Base-by-base conservation (phyloP, 2,113 vertebrate species). In the Columba livia region DNA sequence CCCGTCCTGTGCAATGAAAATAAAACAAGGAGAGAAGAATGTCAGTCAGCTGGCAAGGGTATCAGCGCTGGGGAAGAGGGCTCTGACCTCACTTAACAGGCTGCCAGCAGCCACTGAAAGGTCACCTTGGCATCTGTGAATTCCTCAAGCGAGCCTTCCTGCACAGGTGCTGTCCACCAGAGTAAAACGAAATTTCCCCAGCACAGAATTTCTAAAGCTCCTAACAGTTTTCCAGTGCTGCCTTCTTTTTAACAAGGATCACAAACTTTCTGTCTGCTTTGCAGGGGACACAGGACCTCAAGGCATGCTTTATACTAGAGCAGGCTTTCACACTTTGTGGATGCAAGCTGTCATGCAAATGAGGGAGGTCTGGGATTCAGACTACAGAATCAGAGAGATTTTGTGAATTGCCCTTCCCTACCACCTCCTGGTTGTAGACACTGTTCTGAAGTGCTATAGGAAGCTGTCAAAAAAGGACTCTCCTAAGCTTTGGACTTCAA, bases 1-100 rank as follows among this genome's bases (percentile, higher is more conserved):
- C 99, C 99, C 0, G 99, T 99, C 97, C 99, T 99, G 97, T 73
- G 58, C 69, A 80, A 94, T 34, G 88, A 86, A 97, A 87, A 85
- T 56, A 93, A 93, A 88, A 34, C 16, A 81, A 86, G 38, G 19
- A 74, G 53, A 67, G 51, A 93, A 79, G 29, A 81, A 81, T 1
- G 2, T 77, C 89, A 89, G 17, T 73, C 66, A 88, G 54, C 50
- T 80, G 78, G 61, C 42, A 61, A 48, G 25, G 23, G 50, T 60
- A 85, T 34, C 17, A 1, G 24, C 2, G 6, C 28, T 8, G 17
- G 72, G 57, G 29, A 75, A 79, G n/a, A 85, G 44, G 19, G 26
- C 38, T 88, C 61, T 36, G 29, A 75, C 48, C 26, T 74, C 25
- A 3, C 48, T 71, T 89, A 47, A 90, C 57, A 81, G 40, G 40